Evolutionary conservation across 2,888 invertebrate genomes (phyloP), one percentile per base, ranked within the genome.

Genomic region (Sympetrum striolatum): DNA sequence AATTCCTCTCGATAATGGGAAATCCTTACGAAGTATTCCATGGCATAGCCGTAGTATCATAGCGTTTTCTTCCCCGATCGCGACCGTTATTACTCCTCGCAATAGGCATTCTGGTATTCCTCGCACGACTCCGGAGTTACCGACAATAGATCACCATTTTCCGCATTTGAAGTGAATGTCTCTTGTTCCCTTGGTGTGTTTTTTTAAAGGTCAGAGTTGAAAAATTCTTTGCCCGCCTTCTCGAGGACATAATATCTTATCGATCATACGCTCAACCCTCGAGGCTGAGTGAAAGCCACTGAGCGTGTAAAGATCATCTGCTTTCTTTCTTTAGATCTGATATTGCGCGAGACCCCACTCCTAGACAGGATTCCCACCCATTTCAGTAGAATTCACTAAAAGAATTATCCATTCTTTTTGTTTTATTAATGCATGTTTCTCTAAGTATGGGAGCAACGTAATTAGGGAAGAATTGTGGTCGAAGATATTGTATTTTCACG

Each of bases 171-270:
- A 73, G 73, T 73, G 73, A 73, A 73, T 73, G 73, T 73, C 73
- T 73, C 73, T 73, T 60, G 10, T 60, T 60, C 80, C 80, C 18
- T 81, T n/a, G 4, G 44, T 25, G 44, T 58, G 73, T 31, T 73
- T 53, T 73, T 82, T 58, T 58, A 82, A 82, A 82, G 82, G 82
- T 82, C 82, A 82, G 31, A 82, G 82, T 53, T 82, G 53, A 58
- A 58, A 35, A 53, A 44, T 81, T 48, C 81, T 18, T 44, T 39
- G 25, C n/a, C 81, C 44, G 81, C 37, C 80, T 80, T 39, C 39
- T n/a, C 80, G 39, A 44, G 80, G 82, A 82, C 82, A 58, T 82
- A 82, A 82, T 82, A 48, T 82, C 35, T 31, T 31, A 82, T 82
- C 18, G 82, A 82, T 82, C 82, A 31, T 53, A 44, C 80, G 37